Evolutionary conservation across 2,888 invertebrate species (phyloP).

Genomic region (Troides aeacus): DNA sequence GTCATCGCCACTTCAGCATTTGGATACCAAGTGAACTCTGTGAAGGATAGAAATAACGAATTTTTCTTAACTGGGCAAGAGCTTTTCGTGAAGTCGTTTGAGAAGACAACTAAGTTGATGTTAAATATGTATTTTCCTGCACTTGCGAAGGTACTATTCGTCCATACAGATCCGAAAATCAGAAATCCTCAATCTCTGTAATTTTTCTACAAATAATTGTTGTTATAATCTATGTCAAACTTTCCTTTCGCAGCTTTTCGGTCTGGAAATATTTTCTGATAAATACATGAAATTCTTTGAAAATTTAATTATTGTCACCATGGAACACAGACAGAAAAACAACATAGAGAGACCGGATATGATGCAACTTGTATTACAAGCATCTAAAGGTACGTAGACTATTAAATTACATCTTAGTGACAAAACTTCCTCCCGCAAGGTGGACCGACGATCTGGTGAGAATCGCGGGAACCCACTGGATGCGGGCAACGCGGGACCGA

Average conservation of each 20-base stretch:
- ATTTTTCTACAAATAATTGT: no score
- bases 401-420: no score
- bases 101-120: slow-evolving; percentile 42
- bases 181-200: no score
- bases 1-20: slow-evolving; percentile 81
- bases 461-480: no score
- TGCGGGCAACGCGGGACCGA: no score
- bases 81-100: slow-evolving; percentile 43
- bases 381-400: slow-evolving; percentile 49
- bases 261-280: slow-evolving; percentile 43
- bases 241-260: slow-evolving; percentile 43
- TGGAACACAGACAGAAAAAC: slow-evolving; percentile 65
- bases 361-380: slow-evolving; percentile 78
- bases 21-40: slow-evolving; percentile 77
- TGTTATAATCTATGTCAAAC: no score
- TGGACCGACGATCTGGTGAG: no score
- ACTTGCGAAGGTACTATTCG: slow-evolving; percentile 44
- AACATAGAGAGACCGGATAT: slow-evolving; percentile 77
- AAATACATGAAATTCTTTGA: slow-evolving; percentile 48
- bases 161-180: no score
- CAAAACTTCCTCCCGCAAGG: no score
- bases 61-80: slow-evolving; percentile 64
- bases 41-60: slow-evolving; percentile 74
- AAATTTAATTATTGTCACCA: slow-evolving; percentile 51
- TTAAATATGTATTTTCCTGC: slow-evolving; percentile 41